Evolutionary conservation across 2,888 invertebrate genomes (phyloP), one percentile per base, ranked within the genome.

Genomic region (Yponomeuta cagnagella): DNA sequence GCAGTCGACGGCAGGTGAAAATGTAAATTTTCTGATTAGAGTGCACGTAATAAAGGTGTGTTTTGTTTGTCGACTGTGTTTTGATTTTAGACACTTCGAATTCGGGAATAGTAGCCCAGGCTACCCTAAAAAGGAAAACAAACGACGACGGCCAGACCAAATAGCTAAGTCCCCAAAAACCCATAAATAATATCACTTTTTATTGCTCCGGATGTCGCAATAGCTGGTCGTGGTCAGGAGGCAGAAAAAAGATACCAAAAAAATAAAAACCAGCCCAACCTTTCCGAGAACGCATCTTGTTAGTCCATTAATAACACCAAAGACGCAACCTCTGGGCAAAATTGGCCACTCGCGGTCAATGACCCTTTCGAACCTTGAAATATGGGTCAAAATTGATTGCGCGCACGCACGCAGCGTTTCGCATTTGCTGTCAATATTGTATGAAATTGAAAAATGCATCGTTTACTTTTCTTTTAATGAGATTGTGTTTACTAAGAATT

Each of bases 251-350:
- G 6, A 30, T 4, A 65, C 31, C 4, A 65, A 65, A 30, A 65
- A 30, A 10, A 65, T 31, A 65, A 10, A 30, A 23, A 65, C 31
- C 82, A 75, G 85, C 77, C 78, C 79, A 83, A 78, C 82, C 84
- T 80, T 89, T 89, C 89, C 77, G 80, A 86, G 90, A 90, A 89
- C 74, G 77, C 80, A 77, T 82, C 87, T 85, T 85, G 87, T 89
- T 72, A 71, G 68, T 67, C 52, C 70, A 70, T 70, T 70, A 70
- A 70, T 70, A 70, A 70, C 70, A 30, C 70, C 68, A 30, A 30
- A 30, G 30, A 68, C 68, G 33, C 37, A 67, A 37, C 37, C 67
- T 58, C 52, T 15, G 52, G 52, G 12, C 15, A 58, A 58, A 58
- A 58, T 58, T 58, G 52, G 52, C 52, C 52, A 58, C 52, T 58